phyloP scores from a whole-genome alignment of 1,140 invertebrate species.

The Coelopa frigida region DNA sequence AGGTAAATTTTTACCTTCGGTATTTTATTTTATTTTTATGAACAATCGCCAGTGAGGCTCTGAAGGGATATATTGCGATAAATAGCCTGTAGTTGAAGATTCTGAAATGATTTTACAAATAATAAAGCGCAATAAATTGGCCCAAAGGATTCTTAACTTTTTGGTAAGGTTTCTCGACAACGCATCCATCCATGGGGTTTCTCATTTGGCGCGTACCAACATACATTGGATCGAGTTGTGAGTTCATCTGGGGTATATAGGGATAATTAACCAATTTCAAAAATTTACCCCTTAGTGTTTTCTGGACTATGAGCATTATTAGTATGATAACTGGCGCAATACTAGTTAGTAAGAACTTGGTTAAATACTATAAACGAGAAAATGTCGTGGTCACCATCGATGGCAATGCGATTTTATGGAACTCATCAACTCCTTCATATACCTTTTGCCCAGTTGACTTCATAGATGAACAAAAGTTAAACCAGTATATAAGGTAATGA shows the following conservation, averaged over 20 bases:
- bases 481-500: conserved; percentile 2
- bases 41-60: too few relatives aligned
- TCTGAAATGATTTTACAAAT: too few relatives aligned
- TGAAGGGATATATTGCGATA: too few relatives aligned
- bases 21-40: too few relatives aligned
- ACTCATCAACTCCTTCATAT: background rate
- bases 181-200: conserved; percentile 7
- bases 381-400: background rate
- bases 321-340: background rate
- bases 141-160: conserved; percentile 1
- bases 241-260: too few relatives aligned
- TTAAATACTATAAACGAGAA: background rate
- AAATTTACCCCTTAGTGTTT: too few relatives aligned
- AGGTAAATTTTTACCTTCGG: too few relatives aligned
- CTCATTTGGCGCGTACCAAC: conserved; percentile 6
- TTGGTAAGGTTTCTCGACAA: background rate
- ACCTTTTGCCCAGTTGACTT: conserved; percentile 1
- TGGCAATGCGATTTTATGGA: background rate
- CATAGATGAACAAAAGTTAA: background rate
- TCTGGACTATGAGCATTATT: background rate
- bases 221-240: conserved; percentile 11
- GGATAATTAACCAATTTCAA: too few relatives aligned
- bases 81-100: too few relatives aligned
- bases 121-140: too few relatives aligned
- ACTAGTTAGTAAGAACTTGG: background rate